Percentiles rank a stretch among this genome's conserved stretches.
These are phyloP conservation scores for Theristicus caerulescens DNA, from an alignment of 2,113 vertebrate genomes.

Conservation along the genomic window DNA sequence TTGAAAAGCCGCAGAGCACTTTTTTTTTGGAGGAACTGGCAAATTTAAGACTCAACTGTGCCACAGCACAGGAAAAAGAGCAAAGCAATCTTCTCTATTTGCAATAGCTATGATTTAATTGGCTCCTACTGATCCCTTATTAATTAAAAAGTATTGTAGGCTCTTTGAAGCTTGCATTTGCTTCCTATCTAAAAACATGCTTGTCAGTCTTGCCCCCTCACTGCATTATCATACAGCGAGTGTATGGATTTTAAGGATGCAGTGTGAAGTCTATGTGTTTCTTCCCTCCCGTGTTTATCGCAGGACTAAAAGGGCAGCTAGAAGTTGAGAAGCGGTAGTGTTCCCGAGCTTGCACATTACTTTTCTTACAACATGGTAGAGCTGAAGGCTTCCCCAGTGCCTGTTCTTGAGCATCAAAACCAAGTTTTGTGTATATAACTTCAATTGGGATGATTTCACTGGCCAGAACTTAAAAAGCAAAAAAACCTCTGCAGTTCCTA, in stretches of 20 bases:
- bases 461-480: neutral
- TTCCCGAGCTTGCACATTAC: neutral
- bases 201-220: neutral
- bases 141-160: slow-evolving; percentile 42
- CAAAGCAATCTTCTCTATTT: slow-evolving; percentile 1
- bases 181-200: neutral
- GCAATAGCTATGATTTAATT: slow-evolving; percentile 25
- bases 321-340: neutral
- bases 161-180: slow-evolving; percentile 30
- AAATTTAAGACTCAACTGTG: neutral
- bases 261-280: neutral
- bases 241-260: neutral
- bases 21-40: neutral
- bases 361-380: neutral
- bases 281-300: neutral
- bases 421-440: neutral
- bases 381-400: neutral
- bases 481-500: neutral
- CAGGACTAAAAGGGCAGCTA: neutral
- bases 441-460: neutral
- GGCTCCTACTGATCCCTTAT: slow-evolving; percentile 36
- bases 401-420: neutral
- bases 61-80: neutral
- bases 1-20: neutral
- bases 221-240: neutral